phyloP scores from a whole-genome alignment of 2,888 invertebrate genomes.

The Plagiodera versicolora region DNA sequence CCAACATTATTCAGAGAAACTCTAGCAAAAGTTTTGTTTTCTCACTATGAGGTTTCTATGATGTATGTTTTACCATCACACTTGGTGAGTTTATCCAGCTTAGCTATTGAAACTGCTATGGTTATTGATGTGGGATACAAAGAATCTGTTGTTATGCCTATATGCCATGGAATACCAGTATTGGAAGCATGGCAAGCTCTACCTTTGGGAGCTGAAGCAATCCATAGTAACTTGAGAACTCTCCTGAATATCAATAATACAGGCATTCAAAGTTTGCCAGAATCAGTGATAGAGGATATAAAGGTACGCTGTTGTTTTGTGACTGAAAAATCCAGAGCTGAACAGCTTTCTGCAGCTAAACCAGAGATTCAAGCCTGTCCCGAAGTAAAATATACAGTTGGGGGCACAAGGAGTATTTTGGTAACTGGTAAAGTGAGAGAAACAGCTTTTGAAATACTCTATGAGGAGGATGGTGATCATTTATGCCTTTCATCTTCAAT shows the following conservation, averaged over 20 bases:
- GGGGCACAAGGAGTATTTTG: slow-evolving; percentile 62
- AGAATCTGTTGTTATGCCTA: slow-evolving; percentile 79
- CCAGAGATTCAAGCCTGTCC: slow-evolving; percentile 59
- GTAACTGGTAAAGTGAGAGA: slow-evolving; percentile 76
- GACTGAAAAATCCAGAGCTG: slow-evolving; percentile 71
- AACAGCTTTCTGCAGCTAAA: slow-evolving; percentile 56
- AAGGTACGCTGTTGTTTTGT: slow-evolving; percentile 89
- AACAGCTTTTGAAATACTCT: slow-evolving; percentile 80
- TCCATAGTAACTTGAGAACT: slow-evolving; percentile 59
- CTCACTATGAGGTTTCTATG: slow-evolving; percentile 82
- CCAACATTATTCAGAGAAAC: slow-evolving; percentile 82
- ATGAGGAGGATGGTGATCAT: slow-evolving; percentile 81
- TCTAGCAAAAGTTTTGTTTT: slow-evolving; percentile 80
- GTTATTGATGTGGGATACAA: slow-evolving; percentile 87
- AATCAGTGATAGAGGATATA: slow-evolving; percentile 72
- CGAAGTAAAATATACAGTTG: slow-evolving; percentile 67
- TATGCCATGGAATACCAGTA: slow-evolving; percentile 86
- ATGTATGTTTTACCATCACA: slow-evolving; percentile 75
- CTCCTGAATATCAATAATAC: slow-evolving; percentile 56
- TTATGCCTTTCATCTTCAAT: slow-evolving; percentile 83
- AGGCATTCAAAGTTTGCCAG: slow-evolving; percentile 57
- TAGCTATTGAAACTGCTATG: slow-evolving; percentile 80
- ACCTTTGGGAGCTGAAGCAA: slow-evolving; percentile 73
- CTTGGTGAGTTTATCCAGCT: slow-evolving; percentile 78
- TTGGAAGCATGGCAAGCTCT: slow-evolving; percentile 82